phyloP scores from a whole-genome alignment of 2,888 invertebrate genomes.

The Dicyrtomina minuta region DNA sequence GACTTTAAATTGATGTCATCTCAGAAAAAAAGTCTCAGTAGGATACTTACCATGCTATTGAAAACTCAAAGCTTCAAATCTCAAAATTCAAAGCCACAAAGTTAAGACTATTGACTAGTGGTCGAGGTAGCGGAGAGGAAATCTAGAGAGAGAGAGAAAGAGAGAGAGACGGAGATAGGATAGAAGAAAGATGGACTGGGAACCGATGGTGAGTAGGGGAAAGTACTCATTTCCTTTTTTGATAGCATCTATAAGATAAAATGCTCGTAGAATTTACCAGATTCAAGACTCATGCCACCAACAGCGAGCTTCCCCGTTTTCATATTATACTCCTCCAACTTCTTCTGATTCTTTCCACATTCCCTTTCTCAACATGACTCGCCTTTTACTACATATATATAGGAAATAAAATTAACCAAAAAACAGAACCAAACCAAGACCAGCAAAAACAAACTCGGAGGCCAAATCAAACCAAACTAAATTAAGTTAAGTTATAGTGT shows the following conservation, averaged over 20 bases:
- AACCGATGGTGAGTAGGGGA: slow-evolving; percentile 1
- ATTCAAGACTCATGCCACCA: slow-evolving; percentile 27
- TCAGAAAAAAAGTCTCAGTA: too few relatives aligned
- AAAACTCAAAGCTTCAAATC: too few relatives aligned
- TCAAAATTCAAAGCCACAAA: too few relatives aligned
- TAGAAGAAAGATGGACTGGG: not conserved
- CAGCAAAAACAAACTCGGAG: too few relatives aligned
- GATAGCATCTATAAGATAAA: slow-evolving; percentile 25
- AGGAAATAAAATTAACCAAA: not conserved
- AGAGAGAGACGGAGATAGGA: not conserved
- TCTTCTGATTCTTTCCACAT: not conserved
- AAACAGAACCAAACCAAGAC: too few relatives aligned
- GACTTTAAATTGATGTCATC: too few relatives aligned
- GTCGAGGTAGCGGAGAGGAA: too few relatives aligned
- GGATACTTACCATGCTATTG: too few relatives aligned
- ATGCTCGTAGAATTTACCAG: slow-evolving; percentile 19
- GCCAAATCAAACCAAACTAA: slow-evolving; percentile 9
- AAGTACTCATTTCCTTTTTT: slow-evolving; percentile 30
- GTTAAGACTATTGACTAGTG: too few relatives aligned
- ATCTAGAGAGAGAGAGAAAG: too few relatives aligned
- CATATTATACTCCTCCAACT: not conserved
- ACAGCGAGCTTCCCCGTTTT: slow-evolving; percentile 2
- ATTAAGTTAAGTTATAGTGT: too few relatives aligned
- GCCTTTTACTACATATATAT: not conserved
- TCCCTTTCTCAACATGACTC: not conserved